Evolutionary conservation across 2,888 invertebrate species (phyloP).

Genomic region (Drosophila birchii): DNA sequence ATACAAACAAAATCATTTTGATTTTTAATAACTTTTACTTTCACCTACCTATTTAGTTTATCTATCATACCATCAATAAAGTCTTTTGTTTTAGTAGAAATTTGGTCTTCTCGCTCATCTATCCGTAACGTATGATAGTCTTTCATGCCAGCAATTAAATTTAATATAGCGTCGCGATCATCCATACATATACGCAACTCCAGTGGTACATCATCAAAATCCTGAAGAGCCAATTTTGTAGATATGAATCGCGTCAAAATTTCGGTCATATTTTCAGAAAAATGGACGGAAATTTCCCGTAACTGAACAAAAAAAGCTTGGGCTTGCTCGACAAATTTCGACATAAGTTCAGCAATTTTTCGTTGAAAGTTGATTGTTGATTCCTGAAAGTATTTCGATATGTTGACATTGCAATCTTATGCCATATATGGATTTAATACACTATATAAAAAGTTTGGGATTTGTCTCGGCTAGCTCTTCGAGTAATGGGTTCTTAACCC

Average conservation of each 20-base stretch:
- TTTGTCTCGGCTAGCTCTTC: too few relatives aligned
- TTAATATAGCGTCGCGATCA: constrained; percentile 88
- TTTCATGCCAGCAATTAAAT: constrained; percentile 88
- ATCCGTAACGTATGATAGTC: constrained; percentile 91
- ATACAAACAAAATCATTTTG: too few relatives aligned
- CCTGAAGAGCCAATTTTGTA: constrained; percentile 70
- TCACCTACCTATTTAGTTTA: constrained; percentile 87
- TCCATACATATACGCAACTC: constrained; percentile 85
- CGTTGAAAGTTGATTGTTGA: constrained; percentile 90
- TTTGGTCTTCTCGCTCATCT: constrained; percentile 90
- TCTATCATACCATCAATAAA: constrained; percentile 89
- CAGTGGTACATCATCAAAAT: constrained; percentile 75
- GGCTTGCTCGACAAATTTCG: constrained; percentile 88
- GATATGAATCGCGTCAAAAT: constrained; percentile 75
- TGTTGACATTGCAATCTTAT: neutral
- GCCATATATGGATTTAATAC: neutral
- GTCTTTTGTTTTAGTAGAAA: constrained; percentile 88
- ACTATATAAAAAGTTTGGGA: too few relatives aligned
- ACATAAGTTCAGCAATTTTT: constrained; percentile 90
- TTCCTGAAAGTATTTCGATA: constrained; percentile 86
- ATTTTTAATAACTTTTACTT: constrained; percentile 30
- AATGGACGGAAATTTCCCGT: constrained; percentile 87
- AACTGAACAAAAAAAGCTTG: constrained; percentile 87
- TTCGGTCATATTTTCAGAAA: constrained; percentile 84
- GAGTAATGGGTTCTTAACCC: too few relatives aligned